These are phyloP conservation scores for Elanoides forficatus DNA, from an alignment of 2,113 vertebrate species.

Conservation along the genomic window DNA sequence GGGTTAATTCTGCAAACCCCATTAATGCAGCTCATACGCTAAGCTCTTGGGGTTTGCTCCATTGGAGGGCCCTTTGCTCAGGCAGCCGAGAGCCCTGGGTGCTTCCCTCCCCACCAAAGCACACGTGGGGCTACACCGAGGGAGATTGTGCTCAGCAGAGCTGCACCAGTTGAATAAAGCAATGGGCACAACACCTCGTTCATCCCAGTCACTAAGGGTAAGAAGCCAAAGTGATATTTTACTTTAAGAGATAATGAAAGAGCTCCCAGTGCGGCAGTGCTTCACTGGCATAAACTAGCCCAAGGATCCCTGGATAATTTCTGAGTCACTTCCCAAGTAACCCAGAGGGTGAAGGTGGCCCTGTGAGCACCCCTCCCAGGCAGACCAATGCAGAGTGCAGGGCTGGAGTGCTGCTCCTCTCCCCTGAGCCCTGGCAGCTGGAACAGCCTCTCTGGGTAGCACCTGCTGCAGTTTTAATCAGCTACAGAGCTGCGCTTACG, in stretches of 20 bases:
- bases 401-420: neutral
- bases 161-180: neutral
- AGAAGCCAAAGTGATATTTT: neutral
- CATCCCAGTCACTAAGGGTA: neutral
- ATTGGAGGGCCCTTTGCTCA: neutral
- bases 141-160: neutral
- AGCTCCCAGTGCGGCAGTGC: rapidly evolving
- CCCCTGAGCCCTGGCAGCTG: neutral
- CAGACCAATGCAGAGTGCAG: neutral
- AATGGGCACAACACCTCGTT: rapidly evolving
- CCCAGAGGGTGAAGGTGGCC: neutral
- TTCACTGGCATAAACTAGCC: neutral
- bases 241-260: rapidly evolving
- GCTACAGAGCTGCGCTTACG: rapidly evolving
- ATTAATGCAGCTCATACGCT: neutral
- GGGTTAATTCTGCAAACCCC: neutral
- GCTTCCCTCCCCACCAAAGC: neutral
- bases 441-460: neutral
- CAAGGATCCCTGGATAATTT: neutral
- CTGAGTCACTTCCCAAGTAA: rapidly evolving
- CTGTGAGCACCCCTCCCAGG: rapidly evolving
- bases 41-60: neutral
- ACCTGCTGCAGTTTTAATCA: neutral
- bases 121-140: rapidly evolving
- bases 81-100: rapidly evolving